Evolutionary conservation across 2,888 invertebrate species (phyloP), one percentile per base, ranked within the genome.

Genomic region (Drosophila birchii): DNA sequence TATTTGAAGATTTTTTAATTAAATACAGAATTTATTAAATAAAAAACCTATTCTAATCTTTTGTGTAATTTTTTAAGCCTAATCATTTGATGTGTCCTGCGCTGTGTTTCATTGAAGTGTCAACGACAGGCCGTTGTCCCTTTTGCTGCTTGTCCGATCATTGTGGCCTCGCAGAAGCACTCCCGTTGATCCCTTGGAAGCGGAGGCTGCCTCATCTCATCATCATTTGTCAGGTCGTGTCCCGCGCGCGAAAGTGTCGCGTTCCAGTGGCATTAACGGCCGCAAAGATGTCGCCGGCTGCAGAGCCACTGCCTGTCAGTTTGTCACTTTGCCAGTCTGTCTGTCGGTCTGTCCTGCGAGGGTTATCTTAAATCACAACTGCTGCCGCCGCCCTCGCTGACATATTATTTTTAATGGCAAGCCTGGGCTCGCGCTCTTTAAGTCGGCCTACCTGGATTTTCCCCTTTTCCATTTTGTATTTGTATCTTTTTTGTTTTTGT

Each of bases 281-380:
- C 34, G 34, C 34, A 51, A 51, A 51, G 51, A 51, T 34, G 51
- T 51, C 51, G 34, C 16, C 51, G 51, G 51, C 55, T 29, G 29
- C 41, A 56, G 38, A 43, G 68, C 41, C 41, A 18, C 18, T 47
- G 29, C 26, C 34, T 23, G 32, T 20, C 54, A 32, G 60, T 32
- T 14, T 60, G 63, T 29, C 59, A 36, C n/a, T 32, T 57, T 44
- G 51, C 20, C 59, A 29, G 2, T 23, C 5, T 32, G 62, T 23
- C 5, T 32, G 62, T 34, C 61, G 16, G n/a, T 34, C 56, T 36
- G 44, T 64, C 41, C 62, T 8, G 45, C 23, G 49, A 18, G 41
- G 47, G 54, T 49, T 80, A 84, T 84, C 85, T 81, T 72, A 76
- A 84, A 84, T 84, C 81, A 57, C 78, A 78, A 74, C 58, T 56